A percentile compares a stretch with the other conserved stretches of the same genome.
These are phyloP conservation scores for Xestoiulus laeticollis DNA, from an alignment of 2,888 invertebrate genomes.

Conservation along the genomic window DNA sequence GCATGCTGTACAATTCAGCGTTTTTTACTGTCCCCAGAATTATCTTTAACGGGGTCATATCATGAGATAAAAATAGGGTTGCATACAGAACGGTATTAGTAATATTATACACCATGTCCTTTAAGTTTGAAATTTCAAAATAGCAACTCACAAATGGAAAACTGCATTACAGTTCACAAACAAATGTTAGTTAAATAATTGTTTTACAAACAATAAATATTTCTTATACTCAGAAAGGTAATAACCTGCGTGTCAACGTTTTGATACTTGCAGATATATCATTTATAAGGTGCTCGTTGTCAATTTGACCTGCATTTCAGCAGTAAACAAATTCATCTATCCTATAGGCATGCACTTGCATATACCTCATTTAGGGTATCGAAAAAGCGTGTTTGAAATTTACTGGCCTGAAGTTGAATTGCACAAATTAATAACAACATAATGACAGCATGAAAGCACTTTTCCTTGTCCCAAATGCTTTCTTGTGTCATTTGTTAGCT, in stretches of 20 bases:
- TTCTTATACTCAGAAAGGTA: background rate
- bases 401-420: background rate
- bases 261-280: too few species aligned
- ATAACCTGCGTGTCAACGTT: background rate
- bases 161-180: background rate
- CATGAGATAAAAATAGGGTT: background rate
- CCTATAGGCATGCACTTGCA: background rate
- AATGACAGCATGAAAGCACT: conserved; percentile 26
- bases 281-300: too few species aligned
- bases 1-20: background rate
- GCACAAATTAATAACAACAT: background rate
- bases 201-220: conserved; percentile 1
- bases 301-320: background rate
- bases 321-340: too few species aligned
- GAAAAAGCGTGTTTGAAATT: background rate
- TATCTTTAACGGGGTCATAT: conserved; percentile 12
- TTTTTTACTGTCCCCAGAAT: background rate
- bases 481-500: background rate
- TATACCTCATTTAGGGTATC: background rate
- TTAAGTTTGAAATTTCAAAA: background rate
- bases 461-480: conserved; percentile 10
- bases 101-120: background rate
- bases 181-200: background rate
- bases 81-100: background rate
- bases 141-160: background rate